These are phyloP conservation scores for Argentina silus DNA, from an alignment of 2,797 vertebrate species.

Conservation along the genomic window DNA sequence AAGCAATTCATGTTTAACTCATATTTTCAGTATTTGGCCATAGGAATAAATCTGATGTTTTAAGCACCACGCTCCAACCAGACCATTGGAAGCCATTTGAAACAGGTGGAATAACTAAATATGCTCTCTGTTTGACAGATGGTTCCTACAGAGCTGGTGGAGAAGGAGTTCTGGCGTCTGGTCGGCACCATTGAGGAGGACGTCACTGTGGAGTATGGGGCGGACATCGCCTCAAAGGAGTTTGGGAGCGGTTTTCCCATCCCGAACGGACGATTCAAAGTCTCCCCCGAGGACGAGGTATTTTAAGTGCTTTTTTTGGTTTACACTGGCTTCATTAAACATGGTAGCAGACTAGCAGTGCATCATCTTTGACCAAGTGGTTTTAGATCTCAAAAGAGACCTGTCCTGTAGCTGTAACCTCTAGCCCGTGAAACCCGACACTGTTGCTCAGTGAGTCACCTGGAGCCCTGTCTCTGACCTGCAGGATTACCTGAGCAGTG, in stretches of 20 bases:
- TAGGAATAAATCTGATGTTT: background rate
- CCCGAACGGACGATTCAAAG: conserved; percentile 85
- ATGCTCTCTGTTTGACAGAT: conserved; percentile 76
- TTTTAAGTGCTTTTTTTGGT: conserved; percentile 16
- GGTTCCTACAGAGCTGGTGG: conserved; percentile 98
- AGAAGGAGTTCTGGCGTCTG: conserved; percentile 98
- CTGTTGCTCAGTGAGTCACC: background rate
- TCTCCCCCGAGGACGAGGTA: conserved; percentile 92
- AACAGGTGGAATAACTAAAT: background rate
- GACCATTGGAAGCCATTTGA: background rate
- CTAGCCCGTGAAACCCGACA: too few species aligned
- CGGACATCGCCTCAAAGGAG: conserved; percentile 98
- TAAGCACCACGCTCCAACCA: background rate
- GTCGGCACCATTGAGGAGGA: conserved; percentile 98
- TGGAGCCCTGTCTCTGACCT: conserved; percentile 34
- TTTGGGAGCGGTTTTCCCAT: conserved; percentile 98
- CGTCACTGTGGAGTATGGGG: conserved; percentile 96
- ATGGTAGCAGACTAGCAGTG: background rate
- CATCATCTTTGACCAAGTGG: background rate
- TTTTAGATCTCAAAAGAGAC: too few species aligned
- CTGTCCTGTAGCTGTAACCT: background rate
- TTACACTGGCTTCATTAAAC: background rate
- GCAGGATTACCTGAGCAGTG: conserved; percentile 93
- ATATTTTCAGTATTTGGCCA: too few species aligned
- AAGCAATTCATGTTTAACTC: too few species aligned